Percentiles rank a stretch among this genome's conserved stretches.
Evolutionary conservation across 2,797 vertebrate species (phyloP).

Genomic region (Thaleichthys pacificus): DNA sequence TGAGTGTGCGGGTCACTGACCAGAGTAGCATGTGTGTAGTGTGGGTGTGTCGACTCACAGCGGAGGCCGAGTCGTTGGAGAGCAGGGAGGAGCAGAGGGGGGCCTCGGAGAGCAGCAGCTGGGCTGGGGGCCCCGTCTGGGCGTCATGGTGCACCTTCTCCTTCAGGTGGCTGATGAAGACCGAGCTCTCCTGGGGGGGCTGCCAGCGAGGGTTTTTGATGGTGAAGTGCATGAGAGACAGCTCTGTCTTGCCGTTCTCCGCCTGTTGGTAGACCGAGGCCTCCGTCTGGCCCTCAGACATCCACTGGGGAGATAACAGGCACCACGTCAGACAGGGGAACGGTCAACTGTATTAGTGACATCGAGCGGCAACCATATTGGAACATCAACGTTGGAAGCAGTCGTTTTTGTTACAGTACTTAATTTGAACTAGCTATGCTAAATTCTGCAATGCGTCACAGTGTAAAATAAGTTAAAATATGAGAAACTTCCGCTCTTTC

Average conservation of each 20-base stretch:
- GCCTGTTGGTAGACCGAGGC: conserved; percentile 98
- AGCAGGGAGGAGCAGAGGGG: conserved; percentile 81
- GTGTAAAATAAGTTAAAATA: too few species aligned
- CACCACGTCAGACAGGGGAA: not conserved
- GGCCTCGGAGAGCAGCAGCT: conserved; percentile 80
- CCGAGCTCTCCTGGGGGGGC: conserved; percentile 92
- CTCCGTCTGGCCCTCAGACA: conserved; percentile 95
- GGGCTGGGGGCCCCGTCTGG: conserved; percentile 68
- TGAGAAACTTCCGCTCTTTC: too few species aligned
- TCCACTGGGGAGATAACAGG: conserved; percentile 79
- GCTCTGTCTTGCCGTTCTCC: conserved; percentile 95
- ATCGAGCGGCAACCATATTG: too few species aligned
- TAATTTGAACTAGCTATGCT: too few species aligned
- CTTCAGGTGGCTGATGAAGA: conserved; percentile 95
- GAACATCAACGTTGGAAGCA: too few species aligned
- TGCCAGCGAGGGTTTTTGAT: conserved; percentile 98
- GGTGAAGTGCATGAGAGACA: conserved; percentile 99
- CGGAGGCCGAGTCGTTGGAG: conserved; percentile 72
- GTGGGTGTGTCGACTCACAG: conserved; percentile 56
- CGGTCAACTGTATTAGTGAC: too few species aligned
- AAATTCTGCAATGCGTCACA: too few species aligned
- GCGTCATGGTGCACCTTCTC: conserved; percentile 94
- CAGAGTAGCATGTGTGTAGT: too few species aligned
- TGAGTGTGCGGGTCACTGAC: not conserved
- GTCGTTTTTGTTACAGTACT: too few species aligned